Conservation (phyloP, 2,888 invertebrate genomes). For the Tetranychus piercei region DNA sequence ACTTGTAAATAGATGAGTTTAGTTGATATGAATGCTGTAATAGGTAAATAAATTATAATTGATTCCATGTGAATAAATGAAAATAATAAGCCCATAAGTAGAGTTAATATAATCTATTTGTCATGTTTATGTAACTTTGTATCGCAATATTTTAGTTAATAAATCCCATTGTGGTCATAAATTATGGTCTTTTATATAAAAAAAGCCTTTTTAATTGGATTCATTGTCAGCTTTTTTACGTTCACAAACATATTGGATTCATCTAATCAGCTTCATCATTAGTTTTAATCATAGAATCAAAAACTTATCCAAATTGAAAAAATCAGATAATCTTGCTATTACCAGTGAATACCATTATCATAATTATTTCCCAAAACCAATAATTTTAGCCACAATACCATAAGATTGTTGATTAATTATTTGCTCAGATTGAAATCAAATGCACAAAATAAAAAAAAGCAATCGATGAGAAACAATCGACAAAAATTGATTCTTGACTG, state of each 20-base stretch:
- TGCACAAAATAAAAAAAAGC: too few relatives aligned
- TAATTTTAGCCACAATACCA: neutral
- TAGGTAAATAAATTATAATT: too few relatives aligned
- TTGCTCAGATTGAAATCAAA: too few relatives aligned
- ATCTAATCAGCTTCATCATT: neutral
- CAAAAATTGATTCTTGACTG: too few relatives aligned
- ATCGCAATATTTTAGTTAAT: neutral
- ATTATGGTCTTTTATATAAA: neutral
- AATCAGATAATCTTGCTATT: neutral
- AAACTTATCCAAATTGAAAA: neutral
- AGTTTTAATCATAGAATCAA: neutral
- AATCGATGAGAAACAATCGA: too few relatives aligned
- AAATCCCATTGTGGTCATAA: conserved; percentile 1
- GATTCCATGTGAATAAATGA: too few relatives aligned
- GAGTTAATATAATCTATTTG: neutral
- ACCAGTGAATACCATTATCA: neutral
- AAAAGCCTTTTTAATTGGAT: neutral
- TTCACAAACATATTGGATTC: neutral
- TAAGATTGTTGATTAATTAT: neutral
- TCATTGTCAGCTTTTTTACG: neutral
- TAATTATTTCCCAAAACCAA: neutral
- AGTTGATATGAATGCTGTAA: too few relatives aligned
- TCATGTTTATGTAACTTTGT: neutral
- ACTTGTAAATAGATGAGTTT: too few relatives aligned
- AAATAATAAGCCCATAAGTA: too few relatives aligned